phyloP scores from a whole-genome alignment of 2,113 vertebrate genomes.

The Vanacampus margaritifer region DNA sequence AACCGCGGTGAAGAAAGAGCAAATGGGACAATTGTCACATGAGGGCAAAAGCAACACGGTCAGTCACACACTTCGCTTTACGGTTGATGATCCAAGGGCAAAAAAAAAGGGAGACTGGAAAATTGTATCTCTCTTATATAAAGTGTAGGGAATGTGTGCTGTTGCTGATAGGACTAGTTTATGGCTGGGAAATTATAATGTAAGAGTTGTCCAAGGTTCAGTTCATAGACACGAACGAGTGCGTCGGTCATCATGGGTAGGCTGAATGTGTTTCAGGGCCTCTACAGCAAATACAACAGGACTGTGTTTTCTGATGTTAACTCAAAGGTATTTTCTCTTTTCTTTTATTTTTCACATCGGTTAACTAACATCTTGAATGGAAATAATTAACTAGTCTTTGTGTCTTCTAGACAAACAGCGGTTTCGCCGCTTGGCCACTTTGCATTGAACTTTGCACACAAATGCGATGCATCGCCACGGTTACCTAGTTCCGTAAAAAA shows the following conservation, averaged over 20 bases:
- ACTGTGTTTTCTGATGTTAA: slow-evolving; percentile 12
- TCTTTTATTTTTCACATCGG: neutral
- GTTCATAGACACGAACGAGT: neutral
- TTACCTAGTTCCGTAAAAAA: neutral
- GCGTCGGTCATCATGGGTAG: slow-evolving; percentile 41
- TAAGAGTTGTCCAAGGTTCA: slow-evolving; percentile 57
- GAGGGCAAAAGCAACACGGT: slow-evolving; percentile 44
- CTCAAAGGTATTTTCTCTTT: slow-evolving; percentile 42
- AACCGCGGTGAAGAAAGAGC: slow-evolving; percentile 30
- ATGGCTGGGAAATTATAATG: slow-evolving; percentile 25
- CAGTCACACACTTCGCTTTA: slow-evolving; percentile 35
- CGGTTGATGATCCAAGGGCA: neutral
- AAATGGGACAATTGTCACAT: slow-evolving; percentile 11
- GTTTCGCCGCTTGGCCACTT: neutral
- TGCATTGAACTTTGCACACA: slow-evolving; percentile 1
- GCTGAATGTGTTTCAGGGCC: slow-evolving; percentile 40
- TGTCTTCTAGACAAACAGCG: neutral
- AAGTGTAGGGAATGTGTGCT: neutral
- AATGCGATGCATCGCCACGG: neutral
- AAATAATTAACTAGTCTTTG: neutral
- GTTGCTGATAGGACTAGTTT: slow-evolving; percentile 10
- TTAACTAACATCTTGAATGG: neutral
- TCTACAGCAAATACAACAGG: slow-evolving; percentile 43
- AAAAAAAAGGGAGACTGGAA: neutral
- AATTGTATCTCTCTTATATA: neutral